These are phyloP conservation scores for Pseudomugil gertrudae DNA, from an alignment of 2,797 vertebrate genomes.

Conservation along the genomic window DNA sequence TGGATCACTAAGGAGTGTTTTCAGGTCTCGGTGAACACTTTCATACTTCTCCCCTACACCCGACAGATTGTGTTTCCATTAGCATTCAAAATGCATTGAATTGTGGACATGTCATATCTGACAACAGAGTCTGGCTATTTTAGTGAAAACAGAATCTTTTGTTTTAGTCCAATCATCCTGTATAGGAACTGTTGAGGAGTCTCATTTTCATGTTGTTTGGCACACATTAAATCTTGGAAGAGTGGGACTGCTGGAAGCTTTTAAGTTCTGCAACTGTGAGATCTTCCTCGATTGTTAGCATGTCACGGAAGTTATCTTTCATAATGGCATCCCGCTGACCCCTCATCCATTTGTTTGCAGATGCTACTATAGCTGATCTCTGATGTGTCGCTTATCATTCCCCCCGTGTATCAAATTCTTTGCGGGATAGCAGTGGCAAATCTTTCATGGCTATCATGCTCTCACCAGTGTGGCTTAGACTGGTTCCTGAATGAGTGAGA, in stretches of 20 bases:
- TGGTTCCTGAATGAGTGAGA: neutral
- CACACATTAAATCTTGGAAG: slow-evolving; percentile 10
- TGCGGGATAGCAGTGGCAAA: slow-evolving; percentile 8
- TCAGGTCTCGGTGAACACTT: neutral
- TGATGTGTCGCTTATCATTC: slow-evolving; percentile 23
- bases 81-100: slow-evolving; percentile 26
- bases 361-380: slow-evolving; percentile 28
- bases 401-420: slow-evolving; percentile 29
- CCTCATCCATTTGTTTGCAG: slow-evolving; percentile 29
- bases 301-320: slow-evolving; percentile 2
- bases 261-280: slow-evolving; percentile 13
- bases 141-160: neutral
- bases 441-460: slow-evolving; percentile 29
- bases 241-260: slow-evolving; percentile 8
- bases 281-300: slow-evolving; percentile 27
- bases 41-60: slow-evolving; percentile 18
- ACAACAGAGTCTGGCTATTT: slow-evolving; percentile 9
- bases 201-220: slow-evolving; percentile 14
- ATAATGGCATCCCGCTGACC: neutral
- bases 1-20: neutral
- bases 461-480: neutral
- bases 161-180: slow-evolving; percentile 22
- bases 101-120: slow-evolving; percentile 11
- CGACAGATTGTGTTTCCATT: slow-evolving; percentile 2
- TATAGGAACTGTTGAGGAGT: slow-evolving; percentile 12